Conservation (phyloP, 2,888 invertebrate genomes). For the Galeopsomyia nigrocyanea region DNA sequence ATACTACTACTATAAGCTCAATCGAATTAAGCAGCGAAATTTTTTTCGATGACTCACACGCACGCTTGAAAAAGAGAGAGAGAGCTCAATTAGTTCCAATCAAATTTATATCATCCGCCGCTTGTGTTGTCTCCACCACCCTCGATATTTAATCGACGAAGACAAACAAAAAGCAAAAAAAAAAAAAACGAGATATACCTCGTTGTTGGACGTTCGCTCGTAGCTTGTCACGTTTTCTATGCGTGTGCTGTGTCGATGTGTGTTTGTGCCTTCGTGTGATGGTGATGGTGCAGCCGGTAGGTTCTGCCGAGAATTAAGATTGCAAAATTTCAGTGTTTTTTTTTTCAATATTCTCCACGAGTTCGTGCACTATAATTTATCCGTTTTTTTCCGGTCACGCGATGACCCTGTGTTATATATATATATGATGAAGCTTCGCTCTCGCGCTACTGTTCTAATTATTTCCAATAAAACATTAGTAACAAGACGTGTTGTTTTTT, state of each 20-base stretch:
- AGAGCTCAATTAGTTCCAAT: no score
- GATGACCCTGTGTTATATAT: constrained; percentile 6
- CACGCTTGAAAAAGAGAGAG: no score
- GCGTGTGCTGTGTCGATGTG: constrained; percentile 14
- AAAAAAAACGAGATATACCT: no score
- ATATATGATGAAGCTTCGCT: not conserved
- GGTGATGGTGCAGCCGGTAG: not conserved
- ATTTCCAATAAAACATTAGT: constrained; percentile 39
- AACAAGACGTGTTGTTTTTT: no score
- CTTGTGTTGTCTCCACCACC: no score
- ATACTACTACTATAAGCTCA: no score
- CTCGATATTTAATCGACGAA: no score
- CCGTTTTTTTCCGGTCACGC: constrained; percentile 25
- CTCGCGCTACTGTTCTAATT: constrained; percentile 25
- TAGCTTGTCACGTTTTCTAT: constrained; percentile 31
- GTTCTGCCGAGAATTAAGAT: constrained; percentile 9
- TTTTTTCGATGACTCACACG: no score
- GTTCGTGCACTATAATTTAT: not conserved
- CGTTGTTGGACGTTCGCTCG: not conserved
- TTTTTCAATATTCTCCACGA: not conserved
- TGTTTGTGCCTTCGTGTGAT: constrained; percentile 5
- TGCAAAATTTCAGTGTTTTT: not conserved
- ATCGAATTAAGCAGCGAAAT: no score
- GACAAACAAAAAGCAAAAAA: no score
- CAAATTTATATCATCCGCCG: no score